Percentiles rank a stretch among this genome's conserved stretches.
Evolutionary conservation across 2,113 vertebrate species (phyloP).

Genomic region (Esox niger): DNA sequence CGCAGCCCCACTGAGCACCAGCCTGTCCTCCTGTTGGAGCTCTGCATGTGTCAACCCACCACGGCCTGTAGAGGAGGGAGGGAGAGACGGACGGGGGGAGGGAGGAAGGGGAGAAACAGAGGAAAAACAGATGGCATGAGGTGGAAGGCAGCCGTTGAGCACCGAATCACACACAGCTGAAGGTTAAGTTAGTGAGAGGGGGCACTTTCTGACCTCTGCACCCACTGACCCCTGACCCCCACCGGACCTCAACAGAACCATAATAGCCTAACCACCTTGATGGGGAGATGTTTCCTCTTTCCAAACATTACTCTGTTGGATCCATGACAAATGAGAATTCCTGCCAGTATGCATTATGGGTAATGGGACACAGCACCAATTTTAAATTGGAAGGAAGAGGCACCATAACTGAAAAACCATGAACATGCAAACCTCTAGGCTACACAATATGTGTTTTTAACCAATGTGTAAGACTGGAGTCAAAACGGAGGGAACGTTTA

Average conservation of each 20-base stretch:
- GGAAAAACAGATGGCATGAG: slow-evolving; percentile 59
- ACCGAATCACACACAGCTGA: background rate
- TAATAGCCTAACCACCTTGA: slow-evolving; percentile 24
- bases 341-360: too few relatives aligned
- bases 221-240: slow-evolving; percentile 18
- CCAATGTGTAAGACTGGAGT: background rate
- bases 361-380: background rate
- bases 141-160: slow-evolving; percentile 21
- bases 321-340: slow-evolving; percentile 11
- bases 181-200: background rate
- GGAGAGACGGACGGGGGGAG: too few relatives aligned
- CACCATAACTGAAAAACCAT: background rate
- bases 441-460: background rate
- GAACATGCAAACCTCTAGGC: background rate
- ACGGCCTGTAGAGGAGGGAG: background rate
- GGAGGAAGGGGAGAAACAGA: slow-evolving; percentile 37
- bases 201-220: slow-evolving; percentile 35
- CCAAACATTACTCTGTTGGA: slow-evolving; percentile 12
- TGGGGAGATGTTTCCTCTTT: slow-evolving; percentile 27
- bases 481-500: background rate
- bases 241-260: slow-evolving; percentile 22
- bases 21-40: slow-evolving; percentile 49
- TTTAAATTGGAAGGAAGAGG: slow-evolving; percentile 4
- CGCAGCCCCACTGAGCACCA: slow-evolving; percentile 54
- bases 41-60: slow-evolving; percentile 27